These are phyloP conservation scores for Trachops cirrhosus DNA, from an alignment of 2,797 vertebrate genomes.

Conservation along the genomic window DNA sequence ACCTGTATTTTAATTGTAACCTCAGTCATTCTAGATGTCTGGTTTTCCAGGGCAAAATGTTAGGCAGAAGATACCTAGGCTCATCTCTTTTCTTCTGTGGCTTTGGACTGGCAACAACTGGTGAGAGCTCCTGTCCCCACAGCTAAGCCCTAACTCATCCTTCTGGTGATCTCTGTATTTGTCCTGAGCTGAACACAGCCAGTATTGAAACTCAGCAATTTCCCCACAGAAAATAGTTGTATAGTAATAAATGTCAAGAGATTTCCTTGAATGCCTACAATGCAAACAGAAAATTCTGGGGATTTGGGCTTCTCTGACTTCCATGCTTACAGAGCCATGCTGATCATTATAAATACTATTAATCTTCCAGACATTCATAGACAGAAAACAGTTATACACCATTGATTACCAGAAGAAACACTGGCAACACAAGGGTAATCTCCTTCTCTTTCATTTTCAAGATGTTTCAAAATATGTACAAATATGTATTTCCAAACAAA, in stretches of 20 bases:
- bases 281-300: slow-evolving; percentile 52
- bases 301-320: background rate
- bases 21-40: background rate
- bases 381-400: slow-evolving; percentile 41
- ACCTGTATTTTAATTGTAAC: background rate
- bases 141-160: background rate
- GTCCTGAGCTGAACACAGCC: background rate
- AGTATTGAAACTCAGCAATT: background rate
- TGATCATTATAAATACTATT: slow-evolving; percentile 74
- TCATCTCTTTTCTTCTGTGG: background rate
- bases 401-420: slow-evolving; percentile 44
- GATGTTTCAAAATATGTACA: background rate
- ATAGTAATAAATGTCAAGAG: background rate
- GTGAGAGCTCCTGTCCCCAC: background rate
- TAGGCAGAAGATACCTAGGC: background rate
- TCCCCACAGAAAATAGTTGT: background rate
- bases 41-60: background rate
- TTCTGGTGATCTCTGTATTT: background rate
- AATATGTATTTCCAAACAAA: background rate
- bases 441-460: background rate
- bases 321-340: slow-evolving; percentile 57
- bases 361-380: slow-evolving; percentile 46
- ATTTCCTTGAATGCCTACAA: background rate
- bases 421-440: background rate
- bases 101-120: background rate